Percentiles rank a stretch among this genome's conserved stretches.
phyloP scores from a whole-genome alignment of 2,888 invertebrate genomes.

The Drosophila nigritarsus region DNA sequence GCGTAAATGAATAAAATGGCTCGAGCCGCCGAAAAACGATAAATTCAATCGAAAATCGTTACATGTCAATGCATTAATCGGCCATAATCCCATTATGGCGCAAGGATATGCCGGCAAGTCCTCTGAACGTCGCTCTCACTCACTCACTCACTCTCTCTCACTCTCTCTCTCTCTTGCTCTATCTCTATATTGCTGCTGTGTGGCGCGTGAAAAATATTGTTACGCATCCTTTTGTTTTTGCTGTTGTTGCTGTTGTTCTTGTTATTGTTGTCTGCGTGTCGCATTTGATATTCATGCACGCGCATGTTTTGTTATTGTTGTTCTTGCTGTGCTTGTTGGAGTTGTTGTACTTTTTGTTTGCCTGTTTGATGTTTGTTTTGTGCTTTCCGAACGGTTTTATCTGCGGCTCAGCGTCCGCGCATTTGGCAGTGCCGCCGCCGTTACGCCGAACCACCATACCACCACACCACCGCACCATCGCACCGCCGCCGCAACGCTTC shows the following conservation, averaged over 20 bases:
- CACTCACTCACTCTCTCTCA: constrained; percentile 5
- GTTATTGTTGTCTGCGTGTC: constrained; percentile 61
- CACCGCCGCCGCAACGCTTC: constrained; percentile 19
- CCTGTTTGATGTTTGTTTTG: constrained; percentile 81
- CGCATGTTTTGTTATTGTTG: constrained; percentile 70
- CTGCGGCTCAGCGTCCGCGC: constrained; percentile 79
- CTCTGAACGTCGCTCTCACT: constrained; percentile 25
- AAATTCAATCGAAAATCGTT: constrained; percentile 86
- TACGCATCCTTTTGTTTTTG: constrained; percentile 74
- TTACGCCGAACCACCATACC: constrained; percentile 16
- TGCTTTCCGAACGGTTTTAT: constrained; percentile 81
- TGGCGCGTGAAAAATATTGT: constrained; percentile 80
- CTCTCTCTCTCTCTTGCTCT: constrained; percentile 11
- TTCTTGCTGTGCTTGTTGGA: constrained; percentile 40
- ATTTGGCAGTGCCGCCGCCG: constrained; percentile 47
- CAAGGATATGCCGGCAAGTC: constrained; percentile 79
- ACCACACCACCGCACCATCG: constrained; percentile 11
- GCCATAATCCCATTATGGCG: constrained; percentile 85
- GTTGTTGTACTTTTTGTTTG: constrained; percentile 73
- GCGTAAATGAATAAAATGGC: constrained; percentile 82
- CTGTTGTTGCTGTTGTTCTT: constrained; percentile 39
- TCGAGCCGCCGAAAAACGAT: constrained; percentile 83
- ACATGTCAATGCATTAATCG: constrained; percentile 86
- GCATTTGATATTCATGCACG: constrained; percentile 72
- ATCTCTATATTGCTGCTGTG: constrained; percentile 29